Base-by-base conservation (phyloP, 2,888 invertebrate species). In the Dermolepida albohirtum region DNA sequence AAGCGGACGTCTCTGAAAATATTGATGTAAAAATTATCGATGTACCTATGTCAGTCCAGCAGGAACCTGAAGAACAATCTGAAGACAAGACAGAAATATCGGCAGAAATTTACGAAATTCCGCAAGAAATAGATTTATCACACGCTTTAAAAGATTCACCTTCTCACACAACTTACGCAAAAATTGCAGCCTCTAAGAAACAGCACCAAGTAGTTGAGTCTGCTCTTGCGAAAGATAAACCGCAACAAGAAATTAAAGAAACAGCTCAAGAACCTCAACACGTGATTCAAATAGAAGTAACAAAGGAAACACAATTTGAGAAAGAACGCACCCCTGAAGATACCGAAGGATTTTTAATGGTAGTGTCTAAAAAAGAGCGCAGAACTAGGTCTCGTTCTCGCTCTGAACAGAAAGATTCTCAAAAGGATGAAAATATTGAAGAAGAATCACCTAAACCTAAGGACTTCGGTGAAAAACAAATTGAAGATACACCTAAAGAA, bases 381-480 rank as follows among this genome's bases (percentile, higher is more conserved):
- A 71, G 79, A 44, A 74, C 76, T 14, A 75, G 80, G 70, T 79
- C 80, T 1, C 71, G 78, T 50, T 80, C 80, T 16, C 71, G 76
- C 27, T 75, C 76, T 7, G 68, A 69, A 51, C 69, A 59, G 7
- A 44, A 43, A n/a, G 59, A 59, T 7, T 67, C 66, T 54, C 34
- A 62, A 62, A 14, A 16, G 41, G 6, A 10, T 14, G 43, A 49
- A 8, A 6, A n/a, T 44, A 16, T 11, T 43, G 14, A 27, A 41
- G 59, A 67, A 62, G 67, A n/a, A 41, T 14, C 17, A 5, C 40
- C 62, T 22, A 7, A 11, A 16, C 22, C 22, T 16, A 16, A 29
- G 16, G 11, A 6, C 29, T n/a, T 12, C 17, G 64, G 27, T 52
- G 47, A 66, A 5, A 49, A 66, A 22, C 34, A 34, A 11, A 27